Percentiles rank a stretch among this genome's conserved stretches.
Evolutionary conservation across 2,797 vertebrate species (phyloP).

Genomic region (Eospalax fontanierii): DNA sequence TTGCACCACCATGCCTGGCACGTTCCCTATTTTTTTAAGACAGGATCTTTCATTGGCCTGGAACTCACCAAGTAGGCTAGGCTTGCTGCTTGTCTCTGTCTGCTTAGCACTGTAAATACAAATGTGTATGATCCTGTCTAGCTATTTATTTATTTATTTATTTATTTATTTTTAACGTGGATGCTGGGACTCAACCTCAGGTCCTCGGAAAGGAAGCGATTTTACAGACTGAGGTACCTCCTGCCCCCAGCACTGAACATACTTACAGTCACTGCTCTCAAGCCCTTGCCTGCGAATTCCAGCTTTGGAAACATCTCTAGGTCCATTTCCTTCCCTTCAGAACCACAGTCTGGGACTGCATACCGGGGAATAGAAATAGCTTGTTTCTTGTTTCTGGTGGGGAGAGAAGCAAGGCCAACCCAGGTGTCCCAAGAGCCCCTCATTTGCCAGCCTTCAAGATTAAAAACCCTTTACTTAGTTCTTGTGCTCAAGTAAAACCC

Average conservation of each 20-base stretch:
- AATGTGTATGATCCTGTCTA: background rate
- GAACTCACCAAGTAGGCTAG: too few relatives aligned
- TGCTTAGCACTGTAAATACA: background rate
- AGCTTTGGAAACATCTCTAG: background rate
- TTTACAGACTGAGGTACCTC: background rate
- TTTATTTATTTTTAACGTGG: background rate
- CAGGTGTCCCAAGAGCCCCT: too few relatives aligned
- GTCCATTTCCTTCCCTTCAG: background rate
- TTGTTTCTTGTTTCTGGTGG: background rate
- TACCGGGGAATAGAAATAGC: background rate
- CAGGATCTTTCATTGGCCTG: too few relatives aligned
- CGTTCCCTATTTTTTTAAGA: too few relatives aligned
- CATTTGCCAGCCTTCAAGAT: too few relatives aligned
- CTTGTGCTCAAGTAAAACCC: too few relatives aligned
- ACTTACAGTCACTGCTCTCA: background rate
- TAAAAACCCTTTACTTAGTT: too few relatives aligned
- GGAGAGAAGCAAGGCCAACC: too few relatives aligned
- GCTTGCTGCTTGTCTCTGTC: too few relatives aligned
- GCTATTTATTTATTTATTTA: too few relatives aligned
- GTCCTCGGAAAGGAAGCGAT: background rate
- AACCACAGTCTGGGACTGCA: background rate
- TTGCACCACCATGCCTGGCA: too few relatives aligned
- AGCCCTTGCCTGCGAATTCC: slow-evolving; percentile 6
- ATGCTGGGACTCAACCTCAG: background rate
- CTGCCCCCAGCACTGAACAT: background rate